Evolutionary conservation across 2,113 vertebrate genomes (phyloP).

Genomic region (Paratilapia polleni): DNA sequence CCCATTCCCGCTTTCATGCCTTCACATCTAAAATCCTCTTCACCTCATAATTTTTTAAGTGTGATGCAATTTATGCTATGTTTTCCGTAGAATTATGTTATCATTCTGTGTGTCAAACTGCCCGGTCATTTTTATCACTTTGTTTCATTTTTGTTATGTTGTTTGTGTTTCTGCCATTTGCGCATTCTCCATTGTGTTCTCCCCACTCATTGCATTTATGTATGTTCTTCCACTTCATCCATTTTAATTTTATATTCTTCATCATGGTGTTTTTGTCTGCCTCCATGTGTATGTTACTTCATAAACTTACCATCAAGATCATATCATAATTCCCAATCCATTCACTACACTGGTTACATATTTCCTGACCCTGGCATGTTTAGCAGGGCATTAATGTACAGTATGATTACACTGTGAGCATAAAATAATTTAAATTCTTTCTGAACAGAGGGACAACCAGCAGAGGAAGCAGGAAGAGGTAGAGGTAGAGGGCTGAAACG

Average conservation of each 20-base stretch:
- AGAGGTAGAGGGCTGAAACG: conserved; percentile 89
- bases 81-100: conserved; percentile 9
- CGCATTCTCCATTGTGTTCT: conserved; percentile 16
- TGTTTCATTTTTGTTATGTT: conserved; percentile 14
- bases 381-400: not conserved
- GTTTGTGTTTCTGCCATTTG: conserved; percentile 37
- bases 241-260: not conserved
- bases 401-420: not conserved
- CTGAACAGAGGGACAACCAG: conserved; percentile 88
- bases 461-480: conserved; percentile 87
- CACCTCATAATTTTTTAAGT: conserved; percentile 45
- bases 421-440: conserved; percentile 40
- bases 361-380: not conserved
- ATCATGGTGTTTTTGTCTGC: not conserved
- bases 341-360: not conserved
- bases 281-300: not conserved
- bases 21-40: conserved; percentile 41
- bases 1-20: conserved; percentile 57
- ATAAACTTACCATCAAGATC: not conserved
- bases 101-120: conserved; percentile 12
- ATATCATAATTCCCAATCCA: not conserved
- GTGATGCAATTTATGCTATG: conserved; percentile 8
- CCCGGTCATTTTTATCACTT: conserved; percentile 32
- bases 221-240: conserved; percentile 5
- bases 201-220: not conserved